Conservation (phyloP, 2,113 vertebrate genomes). For the Ginglymostoma cirratum region DNA sequence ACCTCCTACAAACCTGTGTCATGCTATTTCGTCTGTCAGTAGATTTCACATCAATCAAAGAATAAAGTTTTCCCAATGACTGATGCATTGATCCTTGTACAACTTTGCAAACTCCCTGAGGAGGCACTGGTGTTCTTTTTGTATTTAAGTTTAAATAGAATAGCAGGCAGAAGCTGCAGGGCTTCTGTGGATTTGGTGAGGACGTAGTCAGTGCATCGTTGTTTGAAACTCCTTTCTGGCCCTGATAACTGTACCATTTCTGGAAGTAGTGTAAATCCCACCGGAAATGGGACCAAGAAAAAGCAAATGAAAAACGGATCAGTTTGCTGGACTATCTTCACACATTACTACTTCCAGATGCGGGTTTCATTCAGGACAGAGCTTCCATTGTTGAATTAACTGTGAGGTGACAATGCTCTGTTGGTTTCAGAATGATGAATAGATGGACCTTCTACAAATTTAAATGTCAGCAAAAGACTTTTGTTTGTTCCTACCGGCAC, state of each 20-base stretch:
- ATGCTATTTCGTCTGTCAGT: not conserved
- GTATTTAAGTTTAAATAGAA: not conserved
- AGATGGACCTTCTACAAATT: not conserved
- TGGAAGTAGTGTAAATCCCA: constrained; percentile 7
- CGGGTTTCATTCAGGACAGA: not conserved
- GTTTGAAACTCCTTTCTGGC: not conserved
- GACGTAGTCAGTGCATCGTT: not conserved
- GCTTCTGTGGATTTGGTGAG: not conserved
- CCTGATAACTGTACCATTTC: constrained; percentile 17
- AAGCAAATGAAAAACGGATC: constrained; percentile 18
- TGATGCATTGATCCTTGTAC: not conserved
- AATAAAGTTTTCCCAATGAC: not conserved
- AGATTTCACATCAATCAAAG: not conserved
- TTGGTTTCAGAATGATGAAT: constrained; percentile 18
- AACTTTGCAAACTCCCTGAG: not conserved
- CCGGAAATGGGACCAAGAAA: constrained; percentile 19
- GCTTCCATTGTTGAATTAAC: constrained; percentile 25
- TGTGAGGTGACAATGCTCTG: not conserved
- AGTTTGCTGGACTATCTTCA: constrained; percentile 31
- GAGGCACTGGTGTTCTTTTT: not conserved
- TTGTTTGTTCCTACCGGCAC: not conserved
- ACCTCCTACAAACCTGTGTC: not conserved
- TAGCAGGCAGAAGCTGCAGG: not conserved
- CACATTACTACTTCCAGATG: constrained; percentile 31
- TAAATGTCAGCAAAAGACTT: not conserved